Base-by-base conservation (phyloP, 2,113 vertebrate genomes). In the Eulemur rufifrons region DNA sequence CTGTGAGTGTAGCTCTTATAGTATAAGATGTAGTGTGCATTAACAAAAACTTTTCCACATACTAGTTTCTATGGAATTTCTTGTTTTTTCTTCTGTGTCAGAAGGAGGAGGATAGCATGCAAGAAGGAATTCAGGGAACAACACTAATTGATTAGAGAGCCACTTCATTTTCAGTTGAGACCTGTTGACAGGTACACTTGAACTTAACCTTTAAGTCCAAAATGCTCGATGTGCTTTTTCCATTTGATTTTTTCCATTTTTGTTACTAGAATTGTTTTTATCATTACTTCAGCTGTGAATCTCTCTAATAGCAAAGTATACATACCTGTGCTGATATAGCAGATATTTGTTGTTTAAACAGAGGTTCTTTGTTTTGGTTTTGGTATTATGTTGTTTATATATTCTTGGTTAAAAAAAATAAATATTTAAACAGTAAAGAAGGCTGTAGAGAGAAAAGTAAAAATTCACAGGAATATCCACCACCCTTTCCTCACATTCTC, bases 371-470 rank as follows among this genome's bases (percentile, higher is more conserved):
- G 34, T 89, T 94, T 88, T 87, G 37, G 8, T 50, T 94, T 90
- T 77, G 25, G 15, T 74, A 34, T n/a, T 77, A 68, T 63, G 42
- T 85, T 68, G 63, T 94, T 90, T 97, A 76, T 39, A 81, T 69
- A 77, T 81, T 95, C 68, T 78, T 89, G n/a, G 17, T 89, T 91
- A n/a, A 89, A 68, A 89, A 68, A 47, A 86, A 81, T 82, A 83
- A 88, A 21, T 88, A 82, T n/a, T 59, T 39, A 95, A 93, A 54
- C 1, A 47, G 0, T 52, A 77, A 85, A 76, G 61, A 82, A 63
- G 39, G 18, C 42, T 11, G 3, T 82, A 77, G 91, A 88, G 34
- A 34, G 81, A 85, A 85, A 86, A 87, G 71, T 45, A 27, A 80
- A 69, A 61, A n/a, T 25, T 69, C 20, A 21, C 68, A 78, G 54